Evolutionary conservation across 2,797 vertebrate species (phyloP), one percentile per base, ranked within the genome.

Genomic region (Coracias cyanogaster): DNA sequence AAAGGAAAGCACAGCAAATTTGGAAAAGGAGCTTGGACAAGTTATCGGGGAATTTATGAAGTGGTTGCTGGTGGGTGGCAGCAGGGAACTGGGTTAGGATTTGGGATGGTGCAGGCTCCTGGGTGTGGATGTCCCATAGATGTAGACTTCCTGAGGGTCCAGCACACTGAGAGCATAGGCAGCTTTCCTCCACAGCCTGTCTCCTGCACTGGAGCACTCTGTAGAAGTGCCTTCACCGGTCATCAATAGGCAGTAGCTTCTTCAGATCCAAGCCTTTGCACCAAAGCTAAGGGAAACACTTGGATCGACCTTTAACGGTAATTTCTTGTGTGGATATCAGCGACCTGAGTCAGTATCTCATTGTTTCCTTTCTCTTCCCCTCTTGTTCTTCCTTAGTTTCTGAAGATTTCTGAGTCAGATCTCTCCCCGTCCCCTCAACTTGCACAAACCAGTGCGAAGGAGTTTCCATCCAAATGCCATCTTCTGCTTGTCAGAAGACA

Each of bases 311-410:
- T 58, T 51, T 28, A 25, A 0, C 17, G 20, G 37, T 35, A 15
- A 2, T 45, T 81, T 22, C 8, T 12, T 25, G 31, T 0, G 0
- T 7, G 29, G 12, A 2, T 49, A 16, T 24, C 3, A 7, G 2
- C 7, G 8, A 20, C 48, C 7, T 6, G 5, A 39, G 26, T 2
- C 21, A 86, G 33, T 21, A 11, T 35, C 58, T 35, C 54, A 2
- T 0, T 3, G n/a, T 33, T 69, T 62, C 69, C 24, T 52, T n/a
- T 55, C 43, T 70, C 22, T 33, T 43, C 22, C n/a, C 52, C 29
- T 41, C 31, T 15, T 31, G 5, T 31, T 29, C 16, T 1, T 57
- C 49, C 14, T 35, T 7, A 7, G 2, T 61, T 86, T 4, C 58
- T 9, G 54, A 28, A 16, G 20, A 9, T 86, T 74, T 35, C 51